phyloP scores from a whole-genome alignment of 2,797 vertebrate genomes.

The Oophaga sylvatica region DNA sequence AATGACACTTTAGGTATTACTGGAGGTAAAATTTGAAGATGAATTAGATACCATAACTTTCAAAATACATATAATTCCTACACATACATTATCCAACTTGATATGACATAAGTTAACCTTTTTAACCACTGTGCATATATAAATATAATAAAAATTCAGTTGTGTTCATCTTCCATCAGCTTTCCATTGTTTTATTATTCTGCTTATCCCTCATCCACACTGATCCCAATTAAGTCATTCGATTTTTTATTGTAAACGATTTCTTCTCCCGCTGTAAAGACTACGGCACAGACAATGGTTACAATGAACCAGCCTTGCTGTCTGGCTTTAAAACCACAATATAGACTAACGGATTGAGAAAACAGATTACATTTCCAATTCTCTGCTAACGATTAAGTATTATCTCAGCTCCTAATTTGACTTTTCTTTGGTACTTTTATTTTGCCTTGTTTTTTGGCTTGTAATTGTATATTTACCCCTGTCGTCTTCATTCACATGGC shows the following conservation, averaged over 20 bases:
- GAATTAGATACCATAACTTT: no score
- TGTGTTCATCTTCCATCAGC: not conserved
- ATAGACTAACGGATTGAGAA: slow-evolving; percentile 68
- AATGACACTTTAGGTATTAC: no score
- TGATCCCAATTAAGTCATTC: not conserved
- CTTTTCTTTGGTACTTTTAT: not conserved
- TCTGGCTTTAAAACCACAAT: slow-evolving; percentile 68
- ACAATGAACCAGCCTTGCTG: slow-evolving; percentile 67
- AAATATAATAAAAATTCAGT: not conserved
- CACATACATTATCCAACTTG: no score
- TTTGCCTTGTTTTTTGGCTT: not conserved
- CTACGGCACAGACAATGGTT: slow-evolving; percentile 65
- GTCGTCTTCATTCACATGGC: slow-evolving; percentile 76
- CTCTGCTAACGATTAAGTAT: slow-evolving; percentile 59
- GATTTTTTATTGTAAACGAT: not conserved
- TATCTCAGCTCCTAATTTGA: slow-evolving; percentile 65
- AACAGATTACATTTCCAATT: slow-evolving; percentile 68
- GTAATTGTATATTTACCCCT: slow-evolving; percentile 65
- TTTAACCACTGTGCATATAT: no score
- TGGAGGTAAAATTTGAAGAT: no score
- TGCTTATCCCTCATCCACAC: not conserved
- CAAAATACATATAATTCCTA: no score
- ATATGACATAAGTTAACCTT: no score
- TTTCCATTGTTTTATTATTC: not conserved
- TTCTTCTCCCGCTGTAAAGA: slow-evolving; percentile 26